Percentiles rank a stretch among this genome's conserved stretches.
Evolutionary conservation across 2,797 vertebrate genomes (phyloP).

Genomic region (Macropodus opercularis): DNA sequence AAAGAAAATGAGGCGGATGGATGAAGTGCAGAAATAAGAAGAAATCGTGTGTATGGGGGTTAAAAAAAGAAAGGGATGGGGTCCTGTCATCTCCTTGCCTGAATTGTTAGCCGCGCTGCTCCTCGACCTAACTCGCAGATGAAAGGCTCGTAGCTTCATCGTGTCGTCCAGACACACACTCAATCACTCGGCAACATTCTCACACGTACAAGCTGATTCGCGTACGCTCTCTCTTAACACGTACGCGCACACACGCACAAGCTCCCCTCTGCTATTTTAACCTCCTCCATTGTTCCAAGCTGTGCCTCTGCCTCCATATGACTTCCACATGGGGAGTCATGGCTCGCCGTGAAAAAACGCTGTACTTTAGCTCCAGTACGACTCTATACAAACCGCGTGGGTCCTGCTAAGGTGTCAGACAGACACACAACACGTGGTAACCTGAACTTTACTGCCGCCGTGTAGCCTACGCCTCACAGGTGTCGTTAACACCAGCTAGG

Average conservation of each 20-base stretch:
- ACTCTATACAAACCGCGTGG: slow-evolving; percentile 56
- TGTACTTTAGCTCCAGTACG: slow-evolving; percentile 60
- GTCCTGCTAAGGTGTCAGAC: slow-evolving; percentile 68
- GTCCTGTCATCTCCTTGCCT: slow-evolving; percentile 58
- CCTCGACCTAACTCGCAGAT: slow-evolving; percentile 48
- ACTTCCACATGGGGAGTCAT: slow-evolving; percentile 69
- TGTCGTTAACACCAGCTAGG: slow-evolving; percentile 40
- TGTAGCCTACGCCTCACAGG: slow-evolving; percentile 51
- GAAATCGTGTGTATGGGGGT: slow-evolving; percentile 14
- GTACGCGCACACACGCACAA: slow-evolving; percentile 36
- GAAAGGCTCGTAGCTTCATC: slow-evolving; percentile 52
- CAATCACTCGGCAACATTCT: slow-evolving; percentile 52
- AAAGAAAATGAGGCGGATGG: slow-evolving; percentile 48
- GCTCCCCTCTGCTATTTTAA: slow-evolving; percentile 48
- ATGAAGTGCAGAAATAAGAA: slow-evolving; percentile 8
- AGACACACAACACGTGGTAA: slow-evolving; percentile 62
- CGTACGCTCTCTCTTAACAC: slow-evolving; percentile 35
- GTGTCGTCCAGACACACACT: slow-evolving; percentile 32
- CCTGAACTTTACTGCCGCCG: slow-evolving; percentile 57
- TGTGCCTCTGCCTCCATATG: slow-evolving; percentile 53
- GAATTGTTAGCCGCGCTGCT: slow-evolving; percentile 42
- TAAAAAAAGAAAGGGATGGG: slow-evolving; percentile 25
- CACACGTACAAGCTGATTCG: slow-evolving; percentile 53
- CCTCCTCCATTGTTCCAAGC: slow-evolving; percentile 61
- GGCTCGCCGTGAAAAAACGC: slow-evolving; percentile 61